Evolutionary conservation across 53 echinoderm and acorn worm genomes (phyloP).

Genomic region (Crossaster papposus): DNA sequence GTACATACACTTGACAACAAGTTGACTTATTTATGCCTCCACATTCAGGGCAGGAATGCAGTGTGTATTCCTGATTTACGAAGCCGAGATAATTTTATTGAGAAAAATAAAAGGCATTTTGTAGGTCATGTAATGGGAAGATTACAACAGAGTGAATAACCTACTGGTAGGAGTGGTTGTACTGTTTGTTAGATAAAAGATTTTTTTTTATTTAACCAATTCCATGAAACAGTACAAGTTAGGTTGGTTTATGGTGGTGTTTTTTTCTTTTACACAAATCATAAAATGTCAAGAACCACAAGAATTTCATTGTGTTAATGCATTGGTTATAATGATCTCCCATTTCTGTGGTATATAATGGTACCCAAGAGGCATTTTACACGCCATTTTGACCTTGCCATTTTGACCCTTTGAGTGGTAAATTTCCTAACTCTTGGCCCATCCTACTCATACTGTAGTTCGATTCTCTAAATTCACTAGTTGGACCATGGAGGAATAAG

Average conservation of each 20-base stretch:
- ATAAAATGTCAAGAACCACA: background rate
- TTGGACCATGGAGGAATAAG: no score
- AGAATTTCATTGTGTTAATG: background rate
- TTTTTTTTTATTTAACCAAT: background rate
- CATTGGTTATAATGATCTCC: background rate
- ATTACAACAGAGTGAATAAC: background rate
- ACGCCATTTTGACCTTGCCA: background rate
- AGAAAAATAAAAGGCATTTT: conserved; percentile 7
- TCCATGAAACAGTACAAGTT: background rate
- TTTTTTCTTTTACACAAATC: background rate
- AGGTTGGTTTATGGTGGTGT: background rate
- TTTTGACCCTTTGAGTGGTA: background rate
- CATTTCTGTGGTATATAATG: background rate
- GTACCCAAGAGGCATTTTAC: background rate
- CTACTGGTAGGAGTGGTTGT: background rate
- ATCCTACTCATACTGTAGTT: no score
- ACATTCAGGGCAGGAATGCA: background rate
- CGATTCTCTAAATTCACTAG: background rate
- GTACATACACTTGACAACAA: conserved; percentile 12
- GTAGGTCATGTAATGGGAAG: conserved; percentile 1
- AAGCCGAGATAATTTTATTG: background rate
- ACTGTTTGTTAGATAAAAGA: background rate
- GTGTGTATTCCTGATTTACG: conserved; percentile 30
- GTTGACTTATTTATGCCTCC: conserved; percentile 44
- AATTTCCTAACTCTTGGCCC: no score